These are phyloP conservation scores for Halocynthia aurantium DNA, from an alignment of 23 tunicate genomes.

Conservation along the genomic window DNA sequence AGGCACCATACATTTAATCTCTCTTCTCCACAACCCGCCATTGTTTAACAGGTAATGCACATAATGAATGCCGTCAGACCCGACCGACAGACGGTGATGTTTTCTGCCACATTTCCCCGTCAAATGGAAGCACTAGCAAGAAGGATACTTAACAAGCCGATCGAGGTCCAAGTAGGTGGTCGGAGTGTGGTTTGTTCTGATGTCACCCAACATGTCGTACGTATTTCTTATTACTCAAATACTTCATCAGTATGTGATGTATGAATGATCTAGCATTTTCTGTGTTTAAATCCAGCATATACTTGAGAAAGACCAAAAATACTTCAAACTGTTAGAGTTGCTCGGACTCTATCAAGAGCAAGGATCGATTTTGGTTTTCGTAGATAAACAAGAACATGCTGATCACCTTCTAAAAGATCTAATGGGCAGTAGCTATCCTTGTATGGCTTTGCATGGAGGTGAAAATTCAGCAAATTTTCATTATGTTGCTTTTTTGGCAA, in stretches of 20 bases:
- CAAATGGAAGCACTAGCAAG: conserved; percentile 99
- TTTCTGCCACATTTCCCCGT: conserved; percentile 97
- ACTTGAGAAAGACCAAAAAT: conserved; percentile 80
- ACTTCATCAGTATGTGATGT: too few relatives aligned
- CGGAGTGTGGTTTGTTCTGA: conserved; percentile 96
- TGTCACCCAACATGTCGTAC: conserved; percentile 87
- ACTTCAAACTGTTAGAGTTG: conserved; percentile 80
- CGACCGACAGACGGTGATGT: conserved; percentile 95
- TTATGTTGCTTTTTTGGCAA: too few relatives aligned
- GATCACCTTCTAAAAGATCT: conserved; percentile 89
- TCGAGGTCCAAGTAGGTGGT: conserved; percentile 98
- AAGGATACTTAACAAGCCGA: conserved; percentile 75
- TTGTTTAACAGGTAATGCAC: conserved; percentile 59
- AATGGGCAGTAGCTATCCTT: conserved; percentile 76
- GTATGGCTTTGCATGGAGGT: conserved; percentile 99
- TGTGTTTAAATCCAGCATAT: conserved; percentile 20
- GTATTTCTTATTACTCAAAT: conserved; percentile 1
- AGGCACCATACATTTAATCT: too few relatives aligned
- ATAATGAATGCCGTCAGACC: conserved; percentile 92
- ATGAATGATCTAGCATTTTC: too few relatives aligned
- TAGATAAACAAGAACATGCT: conserved; percentile 96
- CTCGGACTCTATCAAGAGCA: conserved; percentile 85
- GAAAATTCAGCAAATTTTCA: background rate
- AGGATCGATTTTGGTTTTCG: conserved; percentile 84
- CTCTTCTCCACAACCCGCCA: too few relatives aligned